Evolutionary conservation across 2,797 vertebrate species (phyloP), one percentile per base, ranked within the genome.

Genomic region (Sebastolobus altivelis): DNA sequence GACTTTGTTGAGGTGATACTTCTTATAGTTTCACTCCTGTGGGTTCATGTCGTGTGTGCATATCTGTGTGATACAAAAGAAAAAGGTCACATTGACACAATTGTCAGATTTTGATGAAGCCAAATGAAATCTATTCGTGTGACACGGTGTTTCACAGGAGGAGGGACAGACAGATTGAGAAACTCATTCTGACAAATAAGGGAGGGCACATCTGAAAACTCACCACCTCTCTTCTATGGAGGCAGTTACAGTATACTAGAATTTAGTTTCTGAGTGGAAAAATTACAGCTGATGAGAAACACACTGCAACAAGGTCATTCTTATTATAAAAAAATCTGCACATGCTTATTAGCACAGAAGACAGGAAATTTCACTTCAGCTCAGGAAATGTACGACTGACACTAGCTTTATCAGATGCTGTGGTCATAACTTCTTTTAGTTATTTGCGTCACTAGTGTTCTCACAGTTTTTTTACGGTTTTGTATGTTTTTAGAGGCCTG

Each of bases 361-460:
- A 71, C 1, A 8, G 18, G 18, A 68, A 72, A 75, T 75, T 75
- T 75, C 31, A 52, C 70, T 27, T 35, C 8, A 63, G 52, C 38
- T 59, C 14, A 1, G 25, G 40, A 40, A 63, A 66, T 63, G 29
- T 38, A n/a, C 2, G 3, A 67, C 0, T 55, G 27, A 18, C 5
- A 27, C 16, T 4, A 35, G 61, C 31, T 62, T 72, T 10, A 67
- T 25, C 13, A 65, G 8, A 58, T 56, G 18, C 20, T 35, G 10
- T 35, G 52, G n/a, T 56, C 65, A 56, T 58, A 27, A 37, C 2
- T n/a, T 66, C 20, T 8, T 29, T 38, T 43, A 16, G 10, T 33
- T 66, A 55, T 74, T 62, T 33, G 12, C 38, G 27, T 35, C 40
- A 63, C 13, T 22, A 6, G 37, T 16, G 22, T 62, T 18, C 5